phyloP scores from a whole-genome alignment of 2,113 vertebrate species.

The Leptobrachium leishanense region DNA sequence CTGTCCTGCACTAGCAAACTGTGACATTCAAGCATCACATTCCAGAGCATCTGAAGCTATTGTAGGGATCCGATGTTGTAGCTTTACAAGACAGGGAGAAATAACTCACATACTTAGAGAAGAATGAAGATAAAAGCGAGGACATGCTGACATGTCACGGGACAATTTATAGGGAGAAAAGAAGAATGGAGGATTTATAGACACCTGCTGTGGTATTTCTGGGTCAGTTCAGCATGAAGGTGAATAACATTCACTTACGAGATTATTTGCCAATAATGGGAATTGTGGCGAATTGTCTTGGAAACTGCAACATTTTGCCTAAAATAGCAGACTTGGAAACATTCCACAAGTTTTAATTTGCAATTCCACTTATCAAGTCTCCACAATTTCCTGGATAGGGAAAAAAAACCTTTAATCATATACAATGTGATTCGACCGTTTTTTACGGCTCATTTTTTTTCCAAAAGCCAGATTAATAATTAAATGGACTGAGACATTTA shows the following conservation, averaged over 20 bases:
- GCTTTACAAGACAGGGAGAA: slow-evolving; percentile 3
- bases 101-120: not conserved
- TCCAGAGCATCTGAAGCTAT: not conserved
- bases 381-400: too few relatives aligned
- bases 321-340: too few relatives aligned
- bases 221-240: not conserved
- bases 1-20: not conserved
- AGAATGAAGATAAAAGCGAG: slow-evolving; percentile 17
- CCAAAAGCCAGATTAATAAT: too few relatives aligned
- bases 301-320: too few relatives aligned
- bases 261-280: not conserved
- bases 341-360: too few relatives aligned
- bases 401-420: too few relatives aligned
- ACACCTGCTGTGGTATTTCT: not conserved
- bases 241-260: not conserved
- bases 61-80: not conserved
- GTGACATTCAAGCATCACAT: not conserved
- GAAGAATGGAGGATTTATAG: not conserved
- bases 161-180: slow-evolving; percentile 3
- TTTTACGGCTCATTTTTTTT: too few relatives aligned
- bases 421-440: too few relatives aligned
- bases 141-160: slow-evolving; percentile 5
- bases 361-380: too few relatives aligned
- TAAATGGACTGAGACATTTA: too few relatives aligned
- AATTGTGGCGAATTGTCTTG: too few relatives aligned